Evolutionary conservation across 2,797 vertebrate species (phyloP), one percentile per base, ranked within the genome.

Genomic region (Microctenopoma stevenorrisi): DNA sequence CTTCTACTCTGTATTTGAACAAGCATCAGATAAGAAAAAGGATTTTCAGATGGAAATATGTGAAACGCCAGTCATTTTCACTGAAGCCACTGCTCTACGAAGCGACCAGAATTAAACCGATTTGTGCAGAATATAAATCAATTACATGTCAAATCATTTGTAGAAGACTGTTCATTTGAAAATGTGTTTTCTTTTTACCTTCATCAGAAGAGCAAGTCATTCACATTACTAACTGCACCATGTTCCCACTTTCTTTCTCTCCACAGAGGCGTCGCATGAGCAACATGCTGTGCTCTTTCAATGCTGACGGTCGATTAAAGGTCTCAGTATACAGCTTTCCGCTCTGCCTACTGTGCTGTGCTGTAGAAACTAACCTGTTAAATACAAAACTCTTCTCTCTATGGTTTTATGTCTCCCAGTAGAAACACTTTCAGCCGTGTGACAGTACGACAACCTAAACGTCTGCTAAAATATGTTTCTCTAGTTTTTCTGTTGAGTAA

Each of bases 211-310:
- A 49, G 37, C 47, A 37, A 12, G 0, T 12, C 4, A 1, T 56
- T 76, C 61, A 16, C 44, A 18, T 64, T 49, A 62, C 56, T 57
- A 79, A 79, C 50, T 3, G 10, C 46, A 14, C 30, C 26, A 1
- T 68, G 64, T 64, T 12, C 26, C 67, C 48, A 16, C 63, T 79
- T 51, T 72, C 46, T 78, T 3, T 81, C 62, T 83, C 81, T 91
- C 47, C 78, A 88, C 90, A 91, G 88, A 91, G 84, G 85, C 72
- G 88, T 84, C 87, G 88, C 67, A 60, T 90, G 44, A 86, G 62
- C 72, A 85, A 80, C 89, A 81, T 73, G 85, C 88, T 90, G 72
- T 74, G 78, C 77, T 86, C 89, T 85, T 76, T 86, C 75, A 83
- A 90, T 2, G 83, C 84, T 8, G 86, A 82, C 3, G 87, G 86